phyloP scores from a whole-genome alignment of 2,888 invertebrate species.

The Drosophila differens region DNA sequence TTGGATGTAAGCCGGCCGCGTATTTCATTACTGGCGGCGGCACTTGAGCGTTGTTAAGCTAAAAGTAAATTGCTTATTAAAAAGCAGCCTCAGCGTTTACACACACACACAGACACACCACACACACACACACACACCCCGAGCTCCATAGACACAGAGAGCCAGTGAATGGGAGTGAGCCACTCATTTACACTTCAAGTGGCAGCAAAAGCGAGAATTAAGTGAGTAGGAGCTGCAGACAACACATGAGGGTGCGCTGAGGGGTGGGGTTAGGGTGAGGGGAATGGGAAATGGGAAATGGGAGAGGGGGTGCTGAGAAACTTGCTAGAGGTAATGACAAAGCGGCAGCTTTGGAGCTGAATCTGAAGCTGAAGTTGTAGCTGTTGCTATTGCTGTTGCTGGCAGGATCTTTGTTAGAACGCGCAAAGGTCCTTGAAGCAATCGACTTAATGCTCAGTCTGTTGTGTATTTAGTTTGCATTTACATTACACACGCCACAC shows the following conservation, averaged over 20 bases:
- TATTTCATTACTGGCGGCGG: conserved; percentile 71
- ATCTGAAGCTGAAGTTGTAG: conserved; percentile 12
- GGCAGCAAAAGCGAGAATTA: conserved; percentile 71
- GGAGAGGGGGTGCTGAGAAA: neutral
- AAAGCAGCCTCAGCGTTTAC: conserved; percentile 60
- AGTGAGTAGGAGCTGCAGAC: conserved; percentile 63
- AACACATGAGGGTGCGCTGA: conserved; percentile 30
- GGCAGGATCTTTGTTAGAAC: conserved; percentile 30
- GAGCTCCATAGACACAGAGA: conserved; percentile 11
- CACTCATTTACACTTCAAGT: conserved; percentile 78
- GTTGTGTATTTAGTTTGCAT: conserved; percentile 78
- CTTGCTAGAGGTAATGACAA: conserved; percentile 60
- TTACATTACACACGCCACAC: conserved; percentile 59
- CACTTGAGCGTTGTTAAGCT: conserved; percentile 71
- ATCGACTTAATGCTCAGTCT: conserved; percentile 78
- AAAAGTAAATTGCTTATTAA: conserved; percentile 78
- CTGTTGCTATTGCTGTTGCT: conserved; percentile 33
- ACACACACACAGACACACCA: conserved; percentile 20
- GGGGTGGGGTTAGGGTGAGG: neutral
- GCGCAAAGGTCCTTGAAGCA: conserved; percentile 74
- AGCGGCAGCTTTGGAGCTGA: conserved; percentile 16
- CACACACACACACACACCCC: neutral
- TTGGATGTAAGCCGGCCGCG: conserved; percentile 53
- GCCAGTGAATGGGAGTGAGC: conserved; percentile 38
- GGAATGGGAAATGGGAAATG: conserved; percentile 10